These are phyloP conservation scores for Drosophila pallidifrons DNA, from an alignment of 1,140 invertebrate genomes.

Conservation along the genomic window DNA sequence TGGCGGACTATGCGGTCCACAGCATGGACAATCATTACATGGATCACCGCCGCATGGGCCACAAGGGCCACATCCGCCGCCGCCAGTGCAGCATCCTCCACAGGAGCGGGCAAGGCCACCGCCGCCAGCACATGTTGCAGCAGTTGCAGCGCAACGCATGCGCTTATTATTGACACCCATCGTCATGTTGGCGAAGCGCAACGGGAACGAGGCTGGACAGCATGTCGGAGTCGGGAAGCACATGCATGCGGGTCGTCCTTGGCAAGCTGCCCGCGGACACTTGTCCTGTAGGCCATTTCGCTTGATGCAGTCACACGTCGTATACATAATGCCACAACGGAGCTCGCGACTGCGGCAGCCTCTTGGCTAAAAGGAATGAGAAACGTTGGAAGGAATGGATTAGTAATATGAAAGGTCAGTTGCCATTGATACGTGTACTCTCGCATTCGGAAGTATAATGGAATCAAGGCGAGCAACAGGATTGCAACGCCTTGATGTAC, in stretches of 20 bases:
- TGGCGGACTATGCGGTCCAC: constrained; percentile 78
- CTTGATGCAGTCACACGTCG: constrained; percentile 90
- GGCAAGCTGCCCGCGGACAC: constrained; percentile 89
- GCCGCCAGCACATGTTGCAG: constrained; percentile 52
- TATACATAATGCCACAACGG: constrained; percentile 88
- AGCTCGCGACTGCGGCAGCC: constrained; percentile 89
- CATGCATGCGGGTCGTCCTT: constrained; percentile 89
- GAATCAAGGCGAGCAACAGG: constrained; percentile 57
- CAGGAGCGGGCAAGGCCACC: constrained; percentile 39
- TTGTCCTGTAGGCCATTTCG: constrained; percentile 92
- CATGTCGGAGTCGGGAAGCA: constrained; percentile 89
- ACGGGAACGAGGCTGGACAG: constrained; percentile 74
- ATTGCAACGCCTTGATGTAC: constrained; percentile 58
- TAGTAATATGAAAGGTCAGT: constrained; percentile 1
- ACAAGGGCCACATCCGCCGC: constrained; percentile 44
- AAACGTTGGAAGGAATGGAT: neutral
- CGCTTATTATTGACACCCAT: constrained; percentile 82
- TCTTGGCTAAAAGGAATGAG: constrained; percentile 54
- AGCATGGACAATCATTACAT: constrained; percentile 40
- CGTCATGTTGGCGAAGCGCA: constrained; percentile 78
- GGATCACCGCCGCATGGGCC: constrained; percentile 44
- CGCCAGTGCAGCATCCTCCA: constrained; percentile 49
- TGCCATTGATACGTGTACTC: constrained; percentile 32
- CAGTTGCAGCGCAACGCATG: constrained; percentile 68
- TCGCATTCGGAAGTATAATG: neutral